These are phyloP conservation scores for Pipra filicauda DNA, from an alignment of 2,113 vertebrate species.

Conservation along the genomic window DNA sequence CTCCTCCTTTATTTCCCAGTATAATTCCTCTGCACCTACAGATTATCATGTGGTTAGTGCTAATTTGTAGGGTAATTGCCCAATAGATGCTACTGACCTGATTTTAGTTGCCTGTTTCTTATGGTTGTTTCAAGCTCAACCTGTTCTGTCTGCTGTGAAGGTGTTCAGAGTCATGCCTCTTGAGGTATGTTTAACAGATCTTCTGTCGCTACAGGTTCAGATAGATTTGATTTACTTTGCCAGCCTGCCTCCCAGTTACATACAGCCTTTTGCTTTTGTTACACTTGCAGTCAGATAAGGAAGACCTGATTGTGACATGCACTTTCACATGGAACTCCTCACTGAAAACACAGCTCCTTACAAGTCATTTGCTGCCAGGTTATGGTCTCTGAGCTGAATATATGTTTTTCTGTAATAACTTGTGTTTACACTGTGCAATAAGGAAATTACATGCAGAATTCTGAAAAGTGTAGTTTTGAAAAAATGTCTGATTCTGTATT, in stretches of 20 bases:
- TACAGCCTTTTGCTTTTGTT: not conserved
- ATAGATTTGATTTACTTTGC: not conserved
- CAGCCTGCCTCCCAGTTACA: not conserved
- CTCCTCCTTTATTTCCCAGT: not conserved
- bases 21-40: not conserved
- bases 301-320: not conserved
- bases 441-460: not conserved
- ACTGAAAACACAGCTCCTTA: not conserved
- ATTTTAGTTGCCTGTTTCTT: not conserved
- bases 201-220: not conserved
- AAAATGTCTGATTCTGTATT: not conserved
- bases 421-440: not conserved
- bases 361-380: not conserved
- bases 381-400: not conserved
- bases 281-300: not conserved
- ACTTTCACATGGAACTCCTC: not conserved
- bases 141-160: not conserved
- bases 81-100: not conserved
- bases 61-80: not conserved
- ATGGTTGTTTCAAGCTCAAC: not conserved
- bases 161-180: not conserved
- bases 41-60: not conserved
- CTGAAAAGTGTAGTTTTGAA: not conserved
- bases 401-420: not conserved
- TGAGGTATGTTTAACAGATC: not conserved